Evolutionary conservation across 1,140 invertebrate species (phyloP), one percentile per base, ranked within the genome.

Genomic region (Trachymyrmex cornetzi): DNA sequence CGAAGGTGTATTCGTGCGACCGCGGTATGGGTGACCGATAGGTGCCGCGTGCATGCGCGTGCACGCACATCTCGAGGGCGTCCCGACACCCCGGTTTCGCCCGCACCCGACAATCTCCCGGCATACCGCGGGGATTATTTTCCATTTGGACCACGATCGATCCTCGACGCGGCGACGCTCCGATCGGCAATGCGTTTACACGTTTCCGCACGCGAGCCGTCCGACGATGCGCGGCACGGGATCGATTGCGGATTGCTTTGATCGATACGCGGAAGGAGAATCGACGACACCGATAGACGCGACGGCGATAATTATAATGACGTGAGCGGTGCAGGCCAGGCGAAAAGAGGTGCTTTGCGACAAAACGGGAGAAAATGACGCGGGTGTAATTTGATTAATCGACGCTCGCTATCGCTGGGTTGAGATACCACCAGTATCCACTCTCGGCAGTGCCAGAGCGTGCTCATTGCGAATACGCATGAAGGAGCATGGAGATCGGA

Each of bases 1-100:
- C 86, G 82, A 87, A 75, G 64, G 80, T 77, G 80, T 87, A 66
- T 50, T 30, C 11, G 80, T 50, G 53, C 85, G 74, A 38, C 16
- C 82, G 34, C 50, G 79, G 81, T 81, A 81, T 19, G 34, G 75
- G 63, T 59, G 77, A 59, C 61, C 77, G 66, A 69, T 67, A 69
- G 85, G 11, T 63, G 77, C 63, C 63, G 72, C 84, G 79, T 87
- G 55, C 77, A 82, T 87, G 64, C 85, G 85, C 85, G 85, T 86
- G 64, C 38, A 86, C 74, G 71, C 48, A 50, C 82, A 79, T 14
- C 24, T 69, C 66, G 66, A 48, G 66, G n/a, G n/a, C 66, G 66
- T 22, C 75, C 57, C 22, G 57, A 61, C 55, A 19, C 53, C 27
- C 55, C 53, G 4, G 24, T 59, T 34, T 48, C 55, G 6, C 69